A percentile compares a stretch with the other conserved stretches of the same genome.
These are phyloP conservation scores for Aspidapion aeneum DNA, from an alignment of 2,888 invertebrate species.

Conservation along the genomic window DNA sequence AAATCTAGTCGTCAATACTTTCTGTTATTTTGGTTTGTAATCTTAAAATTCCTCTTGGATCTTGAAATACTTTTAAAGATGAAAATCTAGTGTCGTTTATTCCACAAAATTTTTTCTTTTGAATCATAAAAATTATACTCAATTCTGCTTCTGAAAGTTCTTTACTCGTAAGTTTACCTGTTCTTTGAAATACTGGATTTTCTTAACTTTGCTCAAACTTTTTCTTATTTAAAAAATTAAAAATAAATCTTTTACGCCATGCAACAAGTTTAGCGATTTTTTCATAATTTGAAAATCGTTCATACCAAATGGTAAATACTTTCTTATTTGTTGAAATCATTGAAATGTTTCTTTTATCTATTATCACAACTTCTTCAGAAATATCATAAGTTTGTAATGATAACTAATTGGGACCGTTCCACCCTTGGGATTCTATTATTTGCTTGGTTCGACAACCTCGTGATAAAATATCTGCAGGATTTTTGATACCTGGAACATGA, in stretches of 20 bases:
- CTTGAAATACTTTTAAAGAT: too few relatives aligned
- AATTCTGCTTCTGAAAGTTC: not conserved
- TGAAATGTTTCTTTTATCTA: not conserved
- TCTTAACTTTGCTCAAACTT: not conserved
- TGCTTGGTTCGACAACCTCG: not conserved
- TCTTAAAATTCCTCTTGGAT: not conserved
- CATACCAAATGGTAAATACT: not conserved
- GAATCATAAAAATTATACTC: not conserved
- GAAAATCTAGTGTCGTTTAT: too few relatives aligned
- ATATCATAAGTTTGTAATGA: not conserved
- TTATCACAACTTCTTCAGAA: not conserved
- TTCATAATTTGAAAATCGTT: not conserved
- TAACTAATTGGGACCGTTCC: not conserved
- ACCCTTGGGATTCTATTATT: not conserved
- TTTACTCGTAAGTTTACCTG: not conserved
- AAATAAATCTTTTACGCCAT: not conserved
- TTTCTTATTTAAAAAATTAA: not conserved
- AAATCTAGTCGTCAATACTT: conserved; percentile 17
- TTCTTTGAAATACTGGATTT: not conserved
- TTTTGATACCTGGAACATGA: not conserved
- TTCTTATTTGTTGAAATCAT: not conserved
- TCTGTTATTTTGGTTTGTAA: conserved; percentile 11
- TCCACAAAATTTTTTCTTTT: too few relatives aligned
- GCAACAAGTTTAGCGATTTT: not conserved
- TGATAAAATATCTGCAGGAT: not conserved